Percentiles rank a stretch among this genome's conserved stretches.
Evolutionary conservation across 2,888 invertebrate genomes (phyloP).

Genomic region (Lutraria lutraria): DNA sequence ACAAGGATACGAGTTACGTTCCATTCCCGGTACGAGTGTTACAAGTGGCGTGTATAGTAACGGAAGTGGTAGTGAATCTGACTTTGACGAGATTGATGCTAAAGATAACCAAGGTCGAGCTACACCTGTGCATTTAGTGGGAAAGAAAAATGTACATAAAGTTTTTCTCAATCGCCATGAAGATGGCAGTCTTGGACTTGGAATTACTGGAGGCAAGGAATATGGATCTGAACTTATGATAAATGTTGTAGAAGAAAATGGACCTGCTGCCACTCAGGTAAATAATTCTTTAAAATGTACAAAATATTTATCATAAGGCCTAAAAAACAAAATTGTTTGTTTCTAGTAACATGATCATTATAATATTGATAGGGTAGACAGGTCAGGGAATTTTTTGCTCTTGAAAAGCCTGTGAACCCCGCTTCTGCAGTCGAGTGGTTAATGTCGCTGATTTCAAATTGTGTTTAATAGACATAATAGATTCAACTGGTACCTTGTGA

Average conservation of each 20-base stretch:
- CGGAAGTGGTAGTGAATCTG: conserved; percentile 64
- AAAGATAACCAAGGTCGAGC: conserved; percentile 36
- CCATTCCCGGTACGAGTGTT: conserved; percentile 74
- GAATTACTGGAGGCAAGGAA: conserved; percentile 81
- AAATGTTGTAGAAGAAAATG: conserved; percentile 77
- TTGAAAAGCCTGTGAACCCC: too few species aligned
- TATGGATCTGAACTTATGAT: conserved; percentile 78
- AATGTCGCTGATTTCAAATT: too few species aligned
- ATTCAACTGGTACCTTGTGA: too few species aligned
- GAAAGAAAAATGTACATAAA: conserved; percentile 67
- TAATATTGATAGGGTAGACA: too few species aligned
- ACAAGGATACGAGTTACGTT: conserved; percentile 69
- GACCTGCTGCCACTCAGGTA: conserved; percentile 81
- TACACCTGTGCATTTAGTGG: conserved; percentile 65
- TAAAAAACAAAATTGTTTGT: too few species aligned
- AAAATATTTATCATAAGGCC: too few species aligned
- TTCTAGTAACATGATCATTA: too few species aligned
- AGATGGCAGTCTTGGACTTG: conserved; percentile 78
- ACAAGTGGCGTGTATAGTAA: conserved; percentile 78
- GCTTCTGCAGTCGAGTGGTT: too few species aligned
- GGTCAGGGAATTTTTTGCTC: too few species aligned
- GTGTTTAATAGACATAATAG: too few species aligned
- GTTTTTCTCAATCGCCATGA: conserved; percentile 76
- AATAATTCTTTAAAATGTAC: not conserved
- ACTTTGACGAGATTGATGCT: conserved; percentile 64